phyloP scores from a whole-genome alignment of 1,140 invertebrate genomes.

The Propsilocerus akamusi region DNA sequence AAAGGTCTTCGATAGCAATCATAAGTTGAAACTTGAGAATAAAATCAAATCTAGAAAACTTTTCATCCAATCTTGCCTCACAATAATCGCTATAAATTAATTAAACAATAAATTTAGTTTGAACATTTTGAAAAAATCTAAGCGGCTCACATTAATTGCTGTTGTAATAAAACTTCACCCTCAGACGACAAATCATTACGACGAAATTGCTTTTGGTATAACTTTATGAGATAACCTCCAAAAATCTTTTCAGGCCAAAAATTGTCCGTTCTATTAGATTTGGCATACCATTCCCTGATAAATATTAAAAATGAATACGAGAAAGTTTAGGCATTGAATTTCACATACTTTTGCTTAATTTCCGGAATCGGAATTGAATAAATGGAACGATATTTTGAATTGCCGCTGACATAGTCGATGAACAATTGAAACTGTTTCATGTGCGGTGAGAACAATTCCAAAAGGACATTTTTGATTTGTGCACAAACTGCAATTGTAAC shows the following conservation, averaged over 20 bases:
- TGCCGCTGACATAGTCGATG: neutral
- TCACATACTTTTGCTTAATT: neutral
- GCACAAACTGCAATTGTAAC: neutral
- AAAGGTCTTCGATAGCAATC: neutral
- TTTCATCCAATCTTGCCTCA: neutral
- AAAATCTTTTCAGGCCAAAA: neutral
- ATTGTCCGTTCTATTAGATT: too few relatives aligned
- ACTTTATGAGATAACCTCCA: neutral
- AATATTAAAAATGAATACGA: too few relatives aligned
- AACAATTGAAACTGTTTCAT: neutral
- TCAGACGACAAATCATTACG: neutral
- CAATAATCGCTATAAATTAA: neutral
- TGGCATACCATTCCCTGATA: too few relatives aligned
- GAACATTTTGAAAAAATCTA: neutral
- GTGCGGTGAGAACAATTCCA: neutral
- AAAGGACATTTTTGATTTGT: neutral
- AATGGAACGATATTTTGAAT: neutral
- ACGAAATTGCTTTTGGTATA: neutral
- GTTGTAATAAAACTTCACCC: neutral
- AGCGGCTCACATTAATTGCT: neutral
- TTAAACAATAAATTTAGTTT: neutral
- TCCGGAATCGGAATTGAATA: neutral
- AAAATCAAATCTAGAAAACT: neutral
- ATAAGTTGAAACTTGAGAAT: neutral
- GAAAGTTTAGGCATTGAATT: neutral